phyloP scores from a whole-genome alignment of 2,113 vertebrate genomes.

The Archilochus colubris region DNA sequence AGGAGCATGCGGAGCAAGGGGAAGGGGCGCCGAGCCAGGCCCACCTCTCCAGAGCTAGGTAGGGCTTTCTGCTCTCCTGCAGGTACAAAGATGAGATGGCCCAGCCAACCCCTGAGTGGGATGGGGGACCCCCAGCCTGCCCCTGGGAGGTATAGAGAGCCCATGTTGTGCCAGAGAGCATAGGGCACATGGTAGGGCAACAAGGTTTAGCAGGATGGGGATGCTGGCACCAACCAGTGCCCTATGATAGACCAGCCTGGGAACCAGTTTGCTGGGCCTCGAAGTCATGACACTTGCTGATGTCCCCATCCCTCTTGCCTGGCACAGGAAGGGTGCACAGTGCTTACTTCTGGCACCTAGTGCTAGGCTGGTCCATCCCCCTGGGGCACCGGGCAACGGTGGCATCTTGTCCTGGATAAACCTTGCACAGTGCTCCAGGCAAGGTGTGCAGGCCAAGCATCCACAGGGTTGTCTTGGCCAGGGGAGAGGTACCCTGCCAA shows the following conservation, averaged over 20 bases:
- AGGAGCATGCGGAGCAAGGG: conserved; percentile 82
- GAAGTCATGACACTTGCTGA: background rate
- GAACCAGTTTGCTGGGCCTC: background rate
- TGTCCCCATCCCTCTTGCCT: background rate
- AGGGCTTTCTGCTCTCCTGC: conserved; percentile 10
- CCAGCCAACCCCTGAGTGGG: rapidly evolving
- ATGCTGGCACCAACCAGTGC: background rate
- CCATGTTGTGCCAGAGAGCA: background rate
- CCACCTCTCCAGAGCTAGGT: conserved; percentile 92
- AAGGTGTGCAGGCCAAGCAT: background rate
- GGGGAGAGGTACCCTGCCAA: background rate
- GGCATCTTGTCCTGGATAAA: background rate
- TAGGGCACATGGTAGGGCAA: rapidly evolving
- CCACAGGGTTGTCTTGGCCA: background rate
- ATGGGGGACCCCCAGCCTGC: background rate
- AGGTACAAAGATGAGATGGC: background rate
- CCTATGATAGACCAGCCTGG: background rate
- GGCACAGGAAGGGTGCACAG: rapidly evolving
- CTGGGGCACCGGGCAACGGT: background rate
- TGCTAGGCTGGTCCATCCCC: background rate
- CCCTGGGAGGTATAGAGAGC: rapidly evolving
- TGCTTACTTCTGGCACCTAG: background rate
- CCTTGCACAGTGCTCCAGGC: rapidly evolving
- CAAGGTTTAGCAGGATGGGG: rapidly evolving
- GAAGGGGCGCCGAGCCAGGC: conserved; percentile 86